Percentiles rank a stretch among this genome's conserved stretches.
phyloP scores from a whole-genome alignment of 2,113 vertebrate genomes.

The Mastomys natalensis region DNA sequence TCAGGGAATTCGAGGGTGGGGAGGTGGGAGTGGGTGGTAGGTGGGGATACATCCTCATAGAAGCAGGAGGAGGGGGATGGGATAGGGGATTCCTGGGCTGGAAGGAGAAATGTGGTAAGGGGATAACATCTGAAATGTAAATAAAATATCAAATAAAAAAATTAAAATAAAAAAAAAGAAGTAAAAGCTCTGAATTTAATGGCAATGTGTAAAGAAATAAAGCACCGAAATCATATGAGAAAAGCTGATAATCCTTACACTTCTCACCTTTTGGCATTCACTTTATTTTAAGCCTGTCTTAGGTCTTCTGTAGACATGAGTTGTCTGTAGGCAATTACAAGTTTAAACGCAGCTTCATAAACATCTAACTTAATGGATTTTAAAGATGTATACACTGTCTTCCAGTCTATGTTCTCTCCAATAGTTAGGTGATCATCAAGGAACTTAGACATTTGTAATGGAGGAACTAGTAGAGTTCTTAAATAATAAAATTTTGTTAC shows the following conservation, averaged over 20 bases:
- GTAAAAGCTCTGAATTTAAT: neutral
- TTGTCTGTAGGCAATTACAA: neutral
- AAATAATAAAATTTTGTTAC: neutral
- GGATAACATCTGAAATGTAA: too few species aligned
- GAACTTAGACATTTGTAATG: conserved; percentile 9
- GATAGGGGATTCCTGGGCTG: too few species aligned
- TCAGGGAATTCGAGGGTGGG: too few species aligned
- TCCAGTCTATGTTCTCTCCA: neutral
- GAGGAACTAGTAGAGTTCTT: neutral
- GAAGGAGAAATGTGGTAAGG: too few species aligned
- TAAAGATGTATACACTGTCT: neutral
- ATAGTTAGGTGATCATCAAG: neutral
- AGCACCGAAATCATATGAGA: neutral
- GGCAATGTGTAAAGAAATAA: conserved; percentile 34
- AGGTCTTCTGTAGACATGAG: neutral
- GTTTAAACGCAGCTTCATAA: conserved; percentile 6
- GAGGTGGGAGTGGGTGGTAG: too few species aligned
- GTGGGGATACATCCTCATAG: too few species aligned
- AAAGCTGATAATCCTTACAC: neutral
- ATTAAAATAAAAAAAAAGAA: too few species aligned
- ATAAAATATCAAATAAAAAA: too few species aligned
- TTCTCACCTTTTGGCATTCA: neutral
- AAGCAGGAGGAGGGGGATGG: too few species aligned
- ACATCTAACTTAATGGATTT: neutral
- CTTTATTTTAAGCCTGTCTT: neutral